phyloP scores from a whole-genome alignment of 2,888 invertebrate species.

The Sesamia inferens region DNA sequence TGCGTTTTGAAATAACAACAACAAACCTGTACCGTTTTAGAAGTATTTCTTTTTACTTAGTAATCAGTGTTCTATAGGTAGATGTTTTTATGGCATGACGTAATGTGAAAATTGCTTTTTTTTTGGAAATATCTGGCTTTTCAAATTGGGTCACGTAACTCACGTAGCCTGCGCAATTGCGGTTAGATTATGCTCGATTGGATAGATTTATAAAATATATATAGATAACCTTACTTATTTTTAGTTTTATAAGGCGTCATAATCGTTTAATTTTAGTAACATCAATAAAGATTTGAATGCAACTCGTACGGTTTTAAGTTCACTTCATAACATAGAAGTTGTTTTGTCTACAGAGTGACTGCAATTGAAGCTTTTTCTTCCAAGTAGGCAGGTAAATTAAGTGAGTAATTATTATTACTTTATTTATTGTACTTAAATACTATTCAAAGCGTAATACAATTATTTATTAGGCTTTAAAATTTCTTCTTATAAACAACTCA shows the following conservation, averaged over 20 bases:
- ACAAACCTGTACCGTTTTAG: conserved; percentile 13
- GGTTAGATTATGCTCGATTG: conserved; percentile 44
- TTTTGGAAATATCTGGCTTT: conserved; percentile 31
- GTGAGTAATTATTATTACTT: too few species aligned
- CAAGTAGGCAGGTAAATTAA: not conserved
- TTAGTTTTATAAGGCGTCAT: conserved; percentile 3
- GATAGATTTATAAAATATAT: conserved; percentile 24
- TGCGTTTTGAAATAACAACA: conserved; percentile 32
- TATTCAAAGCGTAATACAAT: too few species aligned
- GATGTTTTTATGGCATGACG: conserved; percentile 18
- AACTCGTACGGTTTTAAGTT: not conserved
- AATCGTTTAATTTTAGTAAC: conserved; percentile 29
- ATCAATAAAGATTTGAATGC: not conserved
- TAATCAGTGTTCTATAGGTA: conserved; percentile 4
- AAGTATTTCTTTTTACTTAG: conserved; percentile 8
- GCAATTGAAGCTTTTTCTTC: not conserved
- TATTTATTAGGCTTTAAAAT: not conserved
- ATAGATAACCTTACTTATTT: conserved; percentile 12
- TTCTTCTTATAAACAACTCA: conserved; percentile 1
- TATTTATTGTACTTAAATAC: too few species aligned
- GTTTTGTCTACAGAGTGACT: not conserved
- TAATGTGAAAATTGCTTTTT: conserved; percentile 34
- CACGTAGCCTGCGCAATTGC: conserved; percentile 34
- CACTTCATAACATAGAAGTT: not conserved
- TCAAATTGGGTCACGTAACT: conserved; percentile 40